These are phyloP conservation scores for Trematomus bernacchii DNA, from an alignment of 2,797 vertebrate genomes.

Conservation along the genomic window DNA sequence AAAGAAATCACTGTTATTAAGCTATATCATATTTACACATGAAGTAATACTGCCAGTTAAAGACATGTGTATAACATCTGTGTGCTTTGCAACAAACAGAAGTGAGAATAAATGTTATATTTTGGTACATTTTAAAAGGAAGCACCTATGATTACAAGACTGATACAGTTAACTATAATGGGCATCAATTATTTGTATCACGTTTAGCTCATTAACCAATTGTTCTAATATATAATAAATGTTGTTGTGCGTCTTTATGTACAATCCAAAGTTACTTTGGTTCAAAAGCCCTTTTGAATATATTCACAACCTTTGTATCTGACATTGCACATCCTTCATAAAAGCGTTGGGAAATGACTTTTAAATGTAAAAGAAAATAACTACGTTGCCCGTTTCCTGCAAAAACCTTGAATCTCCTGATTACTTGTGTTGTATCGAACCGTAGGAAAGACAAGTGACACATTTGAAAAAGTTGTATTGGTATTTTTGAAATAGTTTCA, in stretches of 20 bases:
- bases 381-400: slow-evolving; percentile 11
- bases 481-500: neutral
- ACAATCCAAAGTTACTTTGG: slow-evolving; percentile 10
- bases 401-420: slow-evolving; percentile 28
- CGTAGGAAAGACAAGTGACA: slow-evolving; percentile 12
- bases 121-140: slow-evolving; percentile 17
- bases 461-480: neutral
- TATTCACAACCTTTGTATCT: slow-evolving; percentile 21
- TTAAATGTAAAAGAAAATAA: no score
- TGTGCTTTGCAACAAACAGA: slow-evolving; percentile 20
- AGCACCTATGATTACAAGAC: slow-evolving; percentile 5
- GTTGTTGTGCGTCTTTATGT: slow-evolving; percentile 25
- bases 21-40: slow-evolving; percentile 39
- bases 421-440: slow-evolving; percentile 12
- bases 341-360: neutral
- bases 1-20: slow-evolving; percentile 38
- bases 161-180: slow-evolving; percentile 9
- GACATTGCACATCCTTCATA: slow-evolving; percentile 18
- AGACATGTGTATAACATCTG: slow-evolving; percentile 23
- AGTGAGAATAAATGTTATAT: slow-evolving; percentile 13
- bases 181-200: slow-evolving; percentile 24
- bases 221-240: slow-evolving; percentile 34
- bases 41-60: slow-evolving; percentile 34
- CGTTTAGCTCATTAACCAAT: slow-evolving; percentile 11
- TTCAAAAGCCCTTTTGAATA: slow-evolving; percentile 20